Percentiles rank a stretch among this genome's conserved stretches.
These are phyloP conservation scores for Lordiphosa fenestrarum DNA, from an alignment of 2,888 invertebrate genomes.

Conservation along the genomic window DNA sequence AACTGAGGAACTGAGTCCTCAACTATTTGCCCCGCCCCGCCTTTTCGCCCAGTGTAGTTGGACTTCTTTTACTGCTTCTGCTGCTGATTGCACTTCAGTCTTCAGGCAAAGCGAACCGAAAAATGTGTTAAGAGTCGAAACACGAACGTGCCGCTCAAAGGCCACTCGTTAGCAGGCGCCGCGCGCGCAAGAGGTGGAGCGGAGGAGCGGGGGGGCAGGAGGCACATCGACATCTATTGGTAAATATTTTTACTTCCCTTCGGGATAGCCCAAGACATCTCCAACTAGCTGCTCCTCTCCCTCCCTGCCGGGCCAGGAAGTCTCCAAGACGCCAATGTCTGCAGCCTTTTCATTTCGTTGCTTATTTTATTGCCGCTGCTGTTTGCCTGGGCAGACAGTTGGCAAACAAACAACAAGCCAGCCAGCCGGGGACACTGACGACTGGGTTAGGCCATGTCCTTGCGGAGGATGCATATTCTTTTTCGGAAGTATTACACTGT, in stretches of 20 bases:
- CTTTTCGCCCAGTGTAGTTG: no score
- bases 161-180: conserved; percentile 64
- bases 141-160: conserved; percentile 71
- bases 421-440: conserved; percentile 9
- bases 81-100: conserved; percentile 63
- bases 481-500: conserved; percentile 19
- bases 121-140: conserved; percentile 72
- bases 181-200: conserved; percentile 31
- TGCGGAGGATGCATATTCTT: conserved; percentile 1
- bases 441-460: conserved; percentile 11
- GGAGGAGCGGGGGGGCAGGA: conserved; percentile 29
- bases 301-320: conserved; percentile 15
- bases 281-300: conserved; percentile 26
- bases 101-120: conserved; percentile 46
- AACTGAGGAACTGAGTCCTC: no score
- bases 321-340: conserved; percentile 53
- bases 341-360: conserved; percentile 69
- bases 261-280: not conserved
- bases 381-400: conserved; percentile 36
- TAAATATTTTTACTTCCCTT: conserved; percentile 57
- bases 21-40: no score
- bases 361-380: conserved; percentile 63
- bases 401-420: conserved; percentile 29
- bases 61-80: conserved; percentile 9
- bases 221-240: conserved; percentile 57